Conservation (phyloP, 2,797 vertebrate species). For the Loris lydekkerianus region DNA sequence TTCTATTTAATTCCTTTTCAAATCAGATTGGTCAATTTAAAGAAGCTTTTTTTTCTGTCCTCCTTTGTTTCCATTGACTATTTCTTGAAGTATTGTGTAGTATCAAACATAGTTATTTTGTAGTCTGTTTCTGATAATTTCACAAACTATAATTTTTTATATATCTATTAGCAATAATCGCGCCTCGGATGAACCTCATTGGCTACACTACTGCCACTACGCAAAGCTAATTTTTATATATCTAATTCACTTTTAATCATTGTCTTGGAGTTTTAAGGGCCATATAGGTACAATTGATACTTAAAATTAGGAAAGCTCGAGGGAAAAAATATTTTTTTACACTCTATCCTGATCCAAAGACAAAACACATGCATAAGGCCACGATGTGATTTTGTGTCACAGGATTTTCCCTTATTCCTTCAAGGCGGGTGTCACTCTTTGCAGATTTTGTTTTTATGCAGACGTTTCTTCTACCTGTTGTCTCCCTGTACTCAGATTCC, state of each 20-base stretch:
- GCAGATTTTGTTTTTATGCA: neutral
- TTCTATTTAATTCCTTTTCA: neutral
- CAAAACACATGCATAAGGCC: neutral
- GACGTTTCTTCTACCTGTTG: neutral
- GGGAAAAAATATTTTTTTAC: neutral
- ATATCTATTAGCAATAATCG: too few relatives aligned
- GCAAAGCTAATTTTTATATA: neutral
- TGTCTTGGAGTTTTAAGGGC: neutral
- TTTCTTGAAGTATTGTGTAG: neutral
- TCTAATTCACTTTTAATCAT: neutral
- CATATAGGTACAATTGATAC: neutral
- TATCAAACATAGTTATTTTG: neutral
- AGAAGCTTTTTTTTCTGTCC: neutral
- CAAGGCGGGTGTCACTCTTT: neutral
- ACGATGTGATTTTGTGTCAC: neutral
- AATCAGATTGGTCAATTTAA: neutral
- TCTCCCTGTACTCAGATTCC: neutral
- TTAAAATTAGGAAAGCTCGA: neutral
- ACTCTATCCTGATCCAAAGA: neutral
- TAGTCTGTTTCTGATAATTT: slow-evolving; percentile 3
- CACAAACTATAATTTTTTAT: neutral
- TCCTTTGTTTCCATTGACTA: slow-evolving; percentile 5
- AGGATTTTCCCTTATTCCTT: neutral
- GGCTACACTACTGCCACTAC: too few relatives aligned
- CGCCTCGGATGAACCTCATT: too few relatives aligned